Evolutionary conservation across 2,797 vertebrate species (phyloP).

Genomic region (Schizopygopsis pylzovi): DNA sequence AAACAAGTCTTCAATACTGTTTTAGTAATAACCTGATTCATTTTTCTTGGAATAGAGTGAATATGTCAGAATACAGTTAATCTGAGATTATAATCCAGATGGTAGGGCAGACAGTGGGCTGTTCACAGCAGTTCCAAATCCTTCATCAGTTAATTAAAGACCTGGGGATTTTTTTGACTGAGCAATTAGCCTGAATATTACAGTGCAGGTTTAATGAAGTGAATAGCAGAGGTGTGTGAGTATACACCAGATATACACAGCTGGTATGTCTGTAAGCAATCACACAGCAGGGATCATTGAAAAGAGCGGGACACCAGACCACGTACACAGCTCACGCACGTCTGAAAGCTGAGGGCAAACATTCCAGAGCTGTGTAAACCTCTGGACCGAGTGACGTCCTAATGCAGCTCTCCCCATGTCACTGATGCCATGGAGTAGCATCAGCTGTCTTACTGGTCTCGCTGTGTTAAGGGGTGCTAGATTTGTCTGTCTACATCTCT

Average conservation of each 20-base stretch:
- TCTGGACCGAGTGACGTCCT: slow-evolving; percentile 46
- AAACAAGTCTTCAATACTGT: neutral
- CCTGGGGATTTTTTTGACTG: slow-evolving; percentile 29
- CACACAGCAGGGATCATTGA: slow-evolving; percentile 45
- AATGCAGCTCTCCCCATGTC: slow-evolving; percentile 48
- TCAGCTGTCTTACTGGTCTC: slow-evolving; percentile 26
- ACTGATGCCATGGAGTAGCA: slow-evolving; percentile 39
- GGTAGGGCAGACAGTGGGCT: neutral
- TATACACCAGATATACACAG: slow-evolving; percentile 29
- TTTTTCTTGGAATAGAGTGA: slow-evolving; percentile 25
- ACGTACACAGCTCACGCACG: slow-evolving; percentile 36
- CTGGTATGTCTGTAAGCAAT: slow-evolving; percentile 41
- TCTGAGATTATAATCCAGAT: slow-evolving; percentile 45
- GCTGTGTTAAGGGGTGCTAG: neutral
- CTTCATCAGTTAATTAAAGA: slow-evolving; percentile 50
- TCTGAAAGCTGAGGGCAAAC: slow-evolving; percentile 59
- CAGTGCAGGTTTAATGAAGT: slow-evolving; percentile 44
- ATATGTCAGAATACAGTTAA: slow-evolving; percentile 32
- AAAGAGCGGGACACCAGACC: slow-evolving; percentile 25
- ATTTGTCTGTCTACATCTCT: slow-evolving; percentile 4
- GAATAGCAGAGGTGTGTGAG: slow-evolving; percentile 36
- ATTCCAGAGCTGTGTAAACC: slow-evolving; percentile 53
- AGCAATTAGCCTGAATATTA: slow-evolving; percentile 30
- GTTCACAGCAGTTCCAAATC: slow-evolving; percentile 33
- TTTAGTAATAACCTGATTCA: slow-evolving; percentile 2